A percentile compares a stretch with the other conserved stretches of the same genome.
These are phyloP conservation scores for Sinonovacula constricta DNA, from an alignment of 1,140 invertebrate genomes.

Conservation along the genomic window DNA sequence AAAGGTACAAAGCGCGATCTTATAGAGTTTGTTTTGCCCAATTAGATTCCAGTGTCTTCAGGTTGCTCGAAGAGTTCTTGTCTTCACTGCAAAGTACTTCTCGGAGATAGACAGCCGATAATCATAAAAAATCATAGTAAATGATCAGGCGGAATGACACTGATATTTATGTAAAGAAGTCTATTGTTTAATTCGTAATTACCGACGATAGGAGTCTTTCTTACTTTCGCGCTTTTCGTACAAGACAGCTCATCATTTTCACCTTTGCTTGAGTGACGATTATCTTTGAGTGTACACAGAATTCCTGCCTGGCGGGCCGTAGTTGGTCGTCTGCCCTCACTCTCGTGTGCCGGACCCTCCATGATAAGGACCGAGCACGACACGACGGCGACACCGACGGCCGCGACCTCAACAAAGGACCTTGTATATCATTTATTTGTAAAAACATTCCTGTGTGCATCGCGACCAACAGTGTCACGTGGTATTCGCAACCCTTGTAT, in stretches of 20 bases:
- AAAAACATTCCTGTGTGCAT: constrained; percentile 40
- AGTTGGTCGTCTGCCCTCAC: constrained; percentile 17
- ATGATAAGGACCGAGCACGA: constrained; percentile 36
- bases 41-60: no score
- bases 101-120: no score
- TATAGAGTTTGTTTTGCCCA: no score
- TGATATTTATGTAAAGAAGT: no score
- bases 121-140: no score
- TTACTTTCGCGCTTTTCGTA: no score
- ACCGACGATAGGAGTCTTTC: no score
- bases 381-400: constrained; percentile 43
- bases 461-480: constrained; percentile 25
- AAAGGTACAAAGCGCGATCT: no score
- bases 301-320: constrained; percentile 28
- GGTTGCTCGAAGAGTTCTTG: no score
- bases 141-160: no score
- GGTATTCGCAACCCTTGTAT: constrained; percentile 25
- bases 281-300: constrained; percentile 26
- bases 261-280: neutral
- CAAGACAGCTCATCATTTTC: neutral
- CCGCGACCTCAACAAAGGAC: constrained; percentile 19
- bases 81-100: no score
- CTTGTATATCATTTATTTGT: constrained; percentile 50
- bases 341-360: constrained; percentile 22
- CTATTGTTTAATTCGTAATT: no score